Conservation (phyloP, 2,113 vertebrate species). For the Onychorhynchus coronatus region DNA sequence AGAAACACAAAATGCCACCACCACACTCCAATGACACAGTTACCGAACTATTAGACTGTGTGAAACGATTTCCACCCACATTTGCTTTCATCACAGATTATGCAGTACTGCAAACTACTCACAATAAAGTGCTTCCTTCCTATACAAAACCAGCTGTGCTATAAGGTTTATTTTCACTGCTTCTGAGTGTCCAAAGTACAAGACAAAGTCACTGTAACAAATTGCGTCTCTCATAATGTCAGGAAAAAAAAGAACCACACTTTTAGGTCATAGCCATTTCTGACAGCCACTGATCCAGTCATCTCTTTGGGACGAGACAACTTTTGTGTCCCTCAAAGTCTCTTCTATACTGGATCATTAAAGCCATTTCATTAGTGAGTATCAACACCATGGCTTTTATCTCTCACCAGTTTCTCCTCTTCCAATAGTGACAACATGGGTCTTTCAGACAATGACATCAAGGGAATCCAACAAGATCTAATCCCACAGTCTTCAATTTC, state of each 20-base stretch:
- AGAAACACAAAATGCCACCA: not conserved
- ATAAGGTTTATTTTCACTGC: not conserved
- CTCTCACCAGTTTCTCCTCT: not conserved
- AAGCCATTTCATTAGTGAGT: not conserved
- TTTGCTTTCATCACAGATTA: constrained; percentile 53
- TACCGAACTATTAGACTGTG: constrained; percentile 53
- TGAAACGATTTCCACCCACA: constrained; percentile 34
- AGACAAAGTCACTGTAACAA: not conserved
- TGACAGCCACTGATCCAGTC: not conserved
- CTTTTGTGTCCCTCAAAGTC: not conserved
- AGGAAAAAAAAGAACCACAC: not conserved
- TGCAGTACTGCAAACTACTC: not conserved
- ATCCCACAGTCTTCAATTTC: not conserved
- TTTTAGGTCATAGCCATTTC: not conserved
- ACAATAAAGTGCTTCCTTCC: constrained; percentile 29
- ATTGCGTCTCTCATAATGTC: not conserved
- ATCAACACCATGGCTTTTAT: not conserved
- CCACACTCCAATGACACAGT: not conserved
- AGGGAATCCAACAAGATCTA: not conserved
- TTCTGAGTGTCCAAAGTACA: not conserved
- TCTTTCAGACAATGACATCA: not conserved
- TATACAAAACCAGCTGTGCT: not conserved
- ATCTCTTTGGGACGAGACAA: not conserved
- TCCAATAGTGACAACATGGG: not conserved
- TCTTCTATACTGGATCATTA: not conserved